phyloP scores from a whole-genome alignment of 2,797 vertebrate species.

The Rhinoraja longicauda region DNA sequence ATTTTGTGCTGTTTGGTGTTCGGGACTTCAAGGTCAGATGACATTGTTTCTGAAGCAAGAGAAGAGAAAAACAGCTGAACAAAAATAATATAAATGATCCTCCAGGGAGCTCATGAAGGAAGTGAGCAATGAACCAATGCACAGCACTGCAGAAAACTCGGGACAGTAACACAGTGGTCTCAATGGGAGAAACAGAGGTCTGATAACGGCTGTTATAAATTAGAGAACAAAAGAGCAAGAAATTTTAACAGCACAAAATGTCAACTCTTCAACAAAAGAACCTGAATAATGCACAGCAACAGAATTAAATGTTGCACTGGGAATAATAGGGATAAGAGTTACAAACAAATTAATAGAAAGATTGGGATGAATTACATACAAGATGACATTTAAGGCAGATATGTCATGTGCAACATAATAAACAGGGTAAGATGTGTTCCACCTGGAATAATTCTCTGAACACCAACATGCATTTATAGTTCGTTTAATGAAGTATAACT shows the following conservation, averaged over 20 bases:
- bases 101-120: neutral
- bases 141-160: neutral
- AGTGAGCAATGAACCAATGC: slow-evolving; percentile 1
- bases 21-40: slow-evolving; percentile 17
- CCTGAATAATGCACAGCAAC: neutral
- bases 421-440: neutral
- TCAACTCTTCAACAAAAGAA: neutral
- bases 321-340: neutral
- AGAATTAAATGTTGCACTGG: neutral
- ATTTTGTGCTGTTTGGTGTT: neutral
- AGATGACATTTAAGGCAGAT: neutral
- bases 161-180: neutral
- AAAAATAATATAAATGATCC: neutral
- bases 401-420: neutral
- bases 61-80: slow-evolving; percentile 25
- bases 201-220: neutral
- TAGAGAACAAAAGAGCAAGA: neutral
- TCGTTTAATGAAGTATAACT: no score
- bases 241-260: neutral
- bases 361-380: no score
- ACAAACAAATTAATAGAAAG: neutral
- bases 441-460: neutral
- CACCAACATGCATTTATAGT: no score
- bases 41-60: neutral
- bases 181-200: neutral